phyloP scores from a whole-genome alignment of 1,140 invertebrate species.

The Drosophila burlai region DNA sequence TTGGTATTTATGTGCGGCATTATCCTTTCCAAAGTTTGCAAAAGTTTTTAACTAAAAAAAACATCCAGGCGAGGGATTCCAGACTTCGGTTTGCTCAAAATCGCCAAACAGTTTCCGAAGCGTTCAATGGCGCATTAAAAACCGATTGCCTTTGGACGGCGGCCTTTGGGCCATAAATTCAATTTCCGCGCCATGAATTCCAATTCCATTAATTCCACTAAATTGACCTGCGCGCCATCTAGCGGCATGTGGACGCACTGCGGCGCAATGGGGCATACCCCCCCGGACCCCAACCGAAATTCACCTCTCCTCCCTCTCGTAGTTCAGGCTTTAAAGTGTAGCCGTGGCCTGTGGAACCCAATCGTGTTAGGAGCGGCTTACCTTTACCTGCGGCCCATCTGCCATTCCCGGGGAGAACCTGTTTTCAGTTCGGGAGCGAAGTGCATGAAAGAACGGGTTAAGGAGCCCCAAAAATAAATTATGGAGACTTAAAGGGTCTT shows the following conservation, averaged over 20 bases:
- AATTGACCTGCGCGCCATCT: slow-evolving; percentile 84
- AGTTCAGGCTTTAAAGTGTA: slow-evolving; percentile 49
- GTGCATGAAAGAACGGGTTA: not conserved
- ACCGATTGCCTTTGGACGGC: slow-evolving; percentile 64
- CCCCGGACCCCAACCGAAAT: not conserved
- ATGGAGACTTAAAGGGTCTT: not conserved
- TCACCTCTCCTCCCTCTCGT: too few species aligned
- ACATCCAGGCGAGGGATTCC: not conserved
- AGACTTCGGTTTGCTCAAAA: slow-evolving; percentile 46
- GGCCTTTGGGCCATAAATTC: slow-evolving; percentile 66
- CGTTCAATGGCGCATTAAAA: slow-evolving; percentile 84
- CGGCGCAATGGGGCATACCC: slow-evolving; percentile 38
- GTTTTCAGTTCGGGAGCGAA: slow-evolving; percentile 62
- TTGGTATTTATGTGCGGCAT: slow-evolving; percentile 50
- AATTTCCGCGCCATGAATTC: slow-evolving; percentile 84
- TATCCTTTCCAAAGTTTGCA: slow-evolving; percentile 30
- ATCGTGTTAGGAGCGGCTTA: slow-evolving; percentile 45
- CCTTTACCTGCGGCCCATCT: slow-evolving; percentile 41
- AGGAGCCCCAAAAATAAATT: slow-evolving; percentile 18
- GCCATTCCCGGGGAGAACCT: slow-evolving; percentile 38
- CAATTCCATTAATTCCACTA: slow-evolving; percentile 85
- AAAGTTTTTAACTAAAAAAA: slow-evolving; percentile 19
- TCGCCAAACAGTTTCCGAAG: slow-evolving; percentile 76
- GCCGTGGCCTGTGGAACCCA: slow-evolving; percentile 62
- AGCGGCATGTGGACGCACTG: slow-evolving; percentile 76